phyloP scores from a whole-genome alignment of 37 sponge, comb jelly and placozoan species.

The Cliona cf. orientalis region DNA sequence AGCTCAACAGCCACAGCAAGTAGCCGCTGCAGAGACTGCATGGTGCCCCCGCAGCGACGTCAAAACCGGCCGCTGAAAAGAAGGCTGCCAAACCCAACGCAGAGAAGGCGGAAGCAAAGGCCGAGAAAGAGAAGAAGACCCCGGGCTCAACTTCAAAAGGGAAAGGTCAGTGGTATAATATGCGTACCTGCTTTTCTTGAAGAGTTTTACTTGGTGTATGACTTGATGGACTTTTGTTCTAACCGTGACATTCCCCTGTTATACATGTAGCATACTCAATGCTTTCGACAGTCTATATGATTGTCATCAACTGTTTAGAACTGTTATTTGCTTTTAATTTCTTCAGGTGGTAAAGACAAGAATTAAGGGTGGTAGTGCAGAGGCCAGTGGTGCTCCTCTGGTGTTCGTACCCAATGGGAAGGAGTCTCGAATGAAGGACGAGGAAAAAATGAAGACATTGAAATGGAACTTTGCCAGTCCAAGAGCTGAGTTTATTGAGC shows the following conservation, averaged over 20 bases:
- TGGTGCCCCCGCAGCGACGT: background rate
- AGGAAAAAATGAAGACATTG: slow-evolving; percentile 74
- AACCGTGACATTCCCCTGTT: no score
- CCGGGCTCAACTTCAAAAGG: background rate
- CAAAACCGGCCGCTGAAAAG: background rate
- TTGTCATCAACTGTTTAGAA: no score
- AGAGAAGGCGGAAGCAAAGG: no score
- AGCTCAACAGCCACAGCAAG: background rate
- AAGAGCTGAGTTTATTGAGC: slow-evolving; percentile 85
- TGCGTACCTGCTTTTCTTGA: background rate
- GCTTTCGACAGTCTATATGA: no score
- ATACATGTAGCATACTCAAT: no score
- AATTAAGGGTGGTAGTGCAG: no score
- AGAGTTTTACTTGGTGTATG: no score
- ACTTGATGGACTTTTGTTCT: no score
- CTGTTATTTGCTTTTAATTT: background rate
- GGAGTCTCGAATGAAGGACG: slow-evolving; percentile 74
- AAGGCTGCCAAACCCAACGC: slow-evolving; percentile 3
- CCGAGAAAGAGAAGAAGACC: no score
- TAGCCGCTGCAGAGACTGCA: background rate
- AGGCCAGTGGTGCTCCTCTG: slow-evolving; percentile 36
- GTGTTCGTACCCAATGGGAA: slow-evolving; percentile 55
- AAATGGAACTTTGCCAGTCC: slow-evolving; percentile 91
- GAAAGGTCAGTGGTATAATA: background rate
- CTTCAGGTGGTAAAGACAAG: slow-evolving; percentile 3